Conservation (phyloP, 2,113 vertebrate species). For the Apeltes quadracus region DNA sequence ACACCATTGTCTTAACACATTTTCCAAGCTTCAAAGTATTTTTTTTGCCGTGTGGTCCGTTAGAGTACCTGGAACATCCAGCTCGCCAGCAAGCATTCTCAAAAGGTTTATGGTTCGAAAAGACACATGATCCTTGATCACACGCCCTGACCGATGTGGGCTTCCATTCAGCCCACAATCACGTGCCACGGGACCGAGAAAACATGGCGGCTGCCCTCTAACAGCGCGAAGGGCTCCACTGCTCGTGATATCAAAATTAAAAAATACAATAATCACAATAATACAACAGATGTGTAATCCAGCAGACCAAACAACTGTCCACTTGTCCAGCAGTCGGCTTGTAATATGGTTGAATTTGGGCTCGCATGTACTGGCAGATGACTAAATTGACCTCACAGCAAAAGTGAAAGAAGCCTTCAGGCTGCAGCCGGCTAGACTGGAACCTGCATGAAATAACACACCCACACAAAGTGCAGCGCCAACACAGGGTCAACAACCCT, state of each 20-base stretch:
- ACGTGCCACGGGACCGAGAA: neutral
- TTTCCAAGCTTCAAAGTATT: no score
- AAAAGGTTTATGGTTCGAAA: neutral
- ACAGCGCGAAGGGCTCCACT: neutral
- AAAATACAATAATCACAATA: neutral
- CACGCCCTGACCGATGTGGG: neutral
- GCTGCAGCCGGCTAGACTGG: neutral
- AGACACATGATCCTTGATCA: neutral
- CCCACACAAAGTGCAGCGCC: neutral
- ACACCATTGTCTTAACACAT: no score
- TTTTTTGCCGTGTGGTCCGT: no score
- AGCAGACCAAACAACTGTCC: neutral
- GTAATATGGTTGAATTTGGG: neutral
- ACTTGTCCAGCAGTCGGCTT: neutral
- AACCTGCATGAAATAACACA: neutral
- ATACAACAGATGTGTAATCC: neutral
- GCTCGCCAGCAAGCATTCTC: neutral
- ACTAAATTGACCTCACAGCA: neutral
- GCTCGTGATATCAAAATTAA: neutral
- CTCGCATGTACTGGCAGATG: neutral
- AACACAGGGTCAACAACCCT: neutral
- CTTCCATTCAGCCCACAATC: neutral
- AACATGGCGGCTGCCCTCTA: neutral
- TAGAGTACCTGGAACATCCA: neutral
- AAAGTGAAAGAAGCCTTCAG: neutral